Evolutionary conservation across 2,888 invertebrate genomes (phyloP).

Genomic region (Leucoma salicis): DNA sequence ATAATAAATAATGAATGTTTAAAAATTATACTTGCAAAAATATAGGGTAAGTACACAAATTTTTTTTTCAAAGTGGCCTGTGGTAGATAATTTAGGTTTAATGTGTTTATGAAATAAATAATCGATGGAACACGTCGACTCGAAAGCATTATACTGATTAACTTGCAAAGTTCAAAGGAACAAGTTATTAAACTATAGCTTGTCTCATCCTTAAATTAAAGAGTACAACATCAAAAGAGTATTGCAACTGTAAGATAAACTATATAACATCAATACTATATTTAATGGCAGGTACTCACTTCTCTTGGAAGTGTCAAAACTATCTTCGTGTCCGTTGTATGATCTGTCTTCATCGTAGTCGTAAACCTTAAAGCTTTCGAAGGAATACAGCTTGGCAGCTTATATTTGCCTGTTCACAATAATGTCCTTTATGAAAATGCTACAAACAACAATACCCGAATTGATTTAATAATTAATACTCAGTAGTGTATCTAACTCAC

Average conservation of each 20-base stretch:
- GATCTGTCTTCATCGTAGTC: slow-evolving; percentile 74
- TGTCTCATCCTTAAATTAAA: no score
- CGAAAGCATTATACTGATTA: neutral
- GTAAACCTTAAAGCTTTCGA: slow-evolving; percentile 78
- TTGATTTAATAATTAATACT: slow-evolving; percentile 26
- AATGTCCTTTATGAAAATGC: slow-evolving; percentile 12
- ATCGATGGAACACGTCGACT: neutral
- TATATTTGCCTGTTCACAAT: slow-evolving; percentile 43
- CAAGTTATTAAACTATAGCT: slow-evolving; percentile 13
- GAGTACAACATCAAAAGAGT: slow-evolving; percentile 28
- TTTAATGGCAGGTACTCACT: slow-evolving; percentile 57
- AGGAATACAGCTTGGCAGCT: slow-evolving; percentile 80
- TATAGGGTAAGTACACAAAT: no score
- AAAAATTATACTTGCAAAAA: no score
- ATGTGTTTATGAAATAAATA: no score
- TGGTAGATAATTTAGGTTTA: no score
- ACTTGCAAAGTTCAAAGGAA: slow-evolving; percentile 2
- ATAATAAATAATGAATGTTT: no score
- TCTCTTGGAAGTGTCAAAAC: slow-evolving; percentile 67
- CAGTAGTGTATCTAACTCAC: slow-evolving; percentile 19
- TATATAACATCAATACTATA: slow-evolving; percentile 33
- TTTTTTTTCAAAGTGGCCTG: no score
- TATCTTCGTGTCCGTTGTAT: slow-evolving; percentile 71
- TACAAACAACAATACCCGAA: slow-evolving; percentile 1
- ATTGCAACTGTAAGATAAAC: slow-evolving; percentile 30